Evolutionary conservation across 1,140 invertebrate species (phyloP).

Genomic region (Drosophila kohkoa): DNA sequence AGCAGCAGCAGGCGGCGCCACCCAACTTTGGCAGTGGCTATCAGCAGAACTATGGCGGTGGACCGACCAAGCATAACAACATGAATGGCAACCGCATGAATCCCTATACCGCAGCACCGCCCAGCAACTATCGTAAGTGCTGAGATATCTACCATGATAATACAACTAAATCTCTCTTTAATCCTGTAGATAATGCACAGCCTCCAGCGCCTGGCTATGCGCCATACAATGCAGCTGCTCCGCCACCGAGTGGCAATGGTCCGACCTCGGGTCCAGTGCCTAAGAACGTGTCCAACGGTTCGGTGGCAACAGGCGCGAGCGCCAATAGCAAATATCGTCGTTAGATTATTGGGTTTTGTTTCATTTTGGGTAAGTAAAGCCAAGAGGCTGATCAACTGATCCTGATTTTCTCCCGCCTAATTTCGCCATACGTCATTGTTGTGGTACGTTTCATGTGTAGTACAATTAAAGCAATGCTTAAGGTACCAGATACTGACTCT

Average conservation of each 20-base stretch:
- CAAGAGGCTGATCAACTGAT: conserved; percentile 14
- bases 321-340: conserved; percentile 77
- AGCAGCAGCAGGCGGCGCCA: conserved; percentile 52
- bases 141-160: not conserved
- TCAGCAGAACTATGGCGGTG: conserved; percentile 90
- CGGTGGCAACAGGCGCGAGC: conserved; percentile 66
- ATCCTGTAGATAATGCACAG: conserved; percentile 51
- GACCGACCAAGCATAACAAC: conserved; percentile 87
- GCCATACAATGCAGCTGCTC: conserved; percentile 59
- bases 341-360: conserved; percentile 25
- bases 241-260: conserved; percentile 60
- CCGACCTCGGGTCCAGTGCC: conserved; percentile 45
- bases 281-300: conserved; percentile 61
- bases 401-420: conserved; percentile 3
- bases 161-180: not conserved
- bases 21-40: conserved; percentile 90
- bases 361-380: conserved; percentile 52
- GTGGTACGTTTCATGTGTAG: conserved; percentile 48
- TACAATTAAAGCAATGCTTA: conserved; percentile 27
- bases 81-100: conserved; percentile 87
- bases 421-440: conserved; percentile 42
- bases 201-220: conserved; percentile 55
- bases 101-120: conserved; percentile 77
- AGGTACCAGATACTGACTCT: conserved; percentile 54
- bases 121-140: conserved; percentile 66